Evolutionary conservation across 1,140 invertebrate species (phyloP), one percentile per base, ranked within the genome.

Genomic region (Helicoverpa armigera): DNA sequence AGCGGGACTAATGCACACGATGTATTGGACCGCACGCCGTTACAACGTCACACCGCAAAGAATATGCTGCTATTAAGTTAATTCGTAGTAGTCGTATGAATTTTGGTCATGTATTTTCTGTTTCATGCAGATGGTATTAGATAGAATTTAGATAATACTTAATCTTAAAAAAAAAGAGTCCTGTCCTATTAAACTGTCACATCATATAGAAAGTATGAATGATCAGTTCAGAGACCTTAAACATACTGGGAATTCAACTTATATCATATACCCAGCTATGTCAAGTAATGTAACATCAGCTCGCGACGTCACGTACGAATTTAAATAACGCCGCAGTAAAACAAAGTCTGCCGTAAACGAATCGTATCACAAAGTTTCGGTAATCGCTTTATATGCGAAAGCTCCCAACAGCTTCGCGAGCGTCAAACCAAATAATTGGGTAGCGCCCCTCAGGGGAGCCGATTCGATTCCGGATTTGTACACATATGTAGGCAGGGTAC

Each of bases 341-440:
- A 69, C 65, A 69, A 69, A 43, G 50, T 50, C n/a, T 69, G n/a
- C 14, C 16, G 43, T 16, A 69, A 23, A 69, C 48, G 43, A 50
- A 50, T 50, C 65, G 65, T 69, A 69, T 69, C 69, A 54, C 50
- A 72, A 72, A 72, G 18, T 72, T 53, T 72, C 14, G 7, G 69
- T 54, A 72, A 72, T 53, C 50, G 67, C 16, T 70, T 70, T 53
- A 70, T 53, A 31, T 72, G 50, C 29, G 43, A 54, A 54, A 31
- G 69, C 50, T 31, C 51, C 48, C 16, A 48, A 18, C 67, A 29
- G 67, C 50, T 51, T 29, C 48, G 12, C 50, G 50, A 23, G 50
- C 69, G 69, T 72, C 69, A 72, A 72, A 54, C 69, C 69, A 54
- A 72, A 72, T 72, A 72, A 72, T 72, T 72, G 69, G 69, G 69